Evolutionary conservation across 2,113 vertebrate genomes (phyloP).

Genomic region (Clarias gariepinus): DNA sequence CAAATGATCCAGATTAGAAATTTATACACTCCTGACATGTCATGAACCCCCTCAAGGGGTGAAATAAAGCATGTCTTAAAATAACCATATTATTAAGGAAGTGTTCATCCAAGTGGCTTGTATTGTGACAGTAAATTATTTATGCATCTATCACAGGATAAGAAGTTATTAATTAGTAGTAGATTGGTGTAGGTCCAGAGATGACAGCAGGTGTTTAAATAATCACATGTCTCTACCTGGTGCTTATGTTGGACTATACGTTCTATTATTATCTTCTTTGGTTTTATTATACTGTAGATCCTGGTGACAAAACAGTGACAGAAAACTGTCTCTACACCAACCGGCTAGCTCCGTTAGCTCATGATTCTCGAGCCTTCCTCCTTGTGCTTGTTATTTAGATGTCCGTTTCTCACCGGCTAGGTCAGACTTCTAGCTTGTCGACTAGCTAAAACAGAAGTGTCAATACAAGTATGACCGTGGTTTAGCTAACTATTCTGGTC

Average conservation of each 20-base stretch:
- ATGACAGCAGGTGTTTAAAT: background rate
- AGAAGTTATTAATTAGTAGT: background rate
- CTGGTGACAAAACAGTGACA: background rate
- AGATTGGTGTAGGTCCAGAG: background rate
- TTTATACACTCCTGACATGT: background rate
- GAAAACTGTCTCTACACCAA: background rate
- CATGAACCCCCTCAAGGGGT: background rate
- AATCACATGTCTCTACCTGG: background rate
- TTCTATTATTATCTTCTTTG: background rate
- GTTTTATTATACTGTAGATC: background rate
- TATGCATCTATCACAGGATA: background rate
- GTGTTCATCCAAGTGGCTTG: background rate
- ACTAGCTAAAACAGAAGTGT: background rate
- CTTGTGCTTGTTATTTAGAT: constrained; percentile 6
- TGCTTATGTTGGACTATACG: background rate
- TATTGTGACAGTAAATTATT: background rate
- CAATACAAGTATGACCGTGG: background rate
- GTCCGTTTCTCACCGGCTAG: constrained; percentile 30
- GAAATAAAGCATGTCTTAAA: background rate
- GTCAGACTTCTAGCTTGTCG: background rate
- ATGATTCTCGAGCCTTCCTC: background rate
- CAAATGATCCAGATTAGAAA: background rate
- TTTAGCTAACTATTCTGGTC: background rate
- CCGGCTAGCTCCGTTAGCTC: background rate
- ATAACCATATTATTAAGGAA: background rate